Evolutionary conservation across 2,797 vertebrate genomes (phyloP), one percentile per base, ranked within the genome.

Genomic region (Bothrops alternatus): DNA sequence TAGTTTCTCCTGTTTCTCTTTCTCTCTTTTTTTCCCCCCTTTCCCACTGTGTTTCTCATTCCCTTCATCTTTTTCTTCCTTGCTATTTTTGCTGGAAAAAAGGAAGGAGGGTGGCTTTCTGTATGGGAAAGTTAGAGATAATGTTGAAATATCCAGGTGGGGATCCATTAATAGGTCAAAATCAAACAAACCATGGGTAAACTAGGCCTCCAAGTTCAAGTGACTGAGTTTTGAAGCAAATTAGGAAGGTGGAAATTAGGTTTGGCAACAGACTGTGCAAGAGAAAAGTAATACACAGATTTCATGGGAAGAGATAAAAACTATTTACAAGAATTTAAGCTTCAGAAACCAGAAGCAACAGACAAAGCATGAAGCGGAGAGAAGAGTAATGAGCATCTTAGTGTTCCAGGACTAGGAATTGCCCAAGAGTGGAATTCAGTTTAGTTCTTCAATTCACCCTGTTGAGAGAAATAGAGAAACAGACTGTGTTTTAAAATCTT

Each of bases 401-500:
- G 16, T n/a, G n/a, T 82, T 94, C 73, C 63, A 92, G 61, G 11
- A 0, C 0, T 47, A 95, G 86, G 94, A 7, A 50, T 94, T 94
- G 94, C 82, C 86, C 89, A 94, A 65, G 90, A 23, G 78, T 82
- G 32, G 90, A 94, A 94, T 91, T 91, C 85, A 94, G 90, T 94
- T 94, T 91, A 94, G 92, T 57, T 65, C 47, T 82, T 85, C 78
- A 93, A 69, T 92, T 95, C 90, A 87, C 50, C 20, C 57, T 88
- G 89, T 86, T 86, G 94, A 94, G 56, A 32, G 37, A 12, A 82
- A 82, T 20, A 25, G 18, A 42, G 25, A 26, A 95, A 65, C 87
- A 94, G 87, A 25, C 91, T 89, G 86, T 58, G n/a, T 56, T 93
- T 85, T 60, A 93, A 88, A 50, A 32, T 63, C 91, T 28, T 13